Base-by-base conservation (phyloP, 2,888 invertebrate genomes). In the Thalpophila matura region DNA sequence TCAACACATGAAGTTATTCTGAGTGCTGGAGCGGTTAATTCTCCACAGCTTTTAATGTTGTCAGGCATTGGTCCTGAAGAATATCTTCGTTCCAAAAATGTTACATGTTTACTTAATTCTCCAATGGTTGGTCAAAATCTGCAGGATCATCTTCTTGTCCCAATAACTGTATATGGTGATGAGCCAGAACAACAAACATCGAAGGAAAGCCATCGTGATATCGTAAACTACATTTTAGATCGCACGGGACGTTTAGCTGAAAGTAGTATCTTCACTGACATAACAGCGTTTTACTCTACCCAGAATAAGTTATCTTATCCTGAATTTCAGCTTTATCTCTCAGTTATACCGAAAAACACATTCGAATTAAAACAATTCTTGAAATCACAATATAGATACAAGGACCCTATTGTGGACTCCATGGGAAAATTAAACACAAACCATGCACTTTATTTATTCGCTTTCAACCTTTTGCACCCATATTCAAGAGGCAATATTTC, bases 21-120 rank as follows among this genome's bases (percentile, higher is more conserved):
- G 1, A 89, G 90, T 1, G 91, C 89, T 1, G 94, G 93, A 1
- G 74, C 86, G 1, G 82, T 94, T 4, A 90, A 91, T 60, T 86
- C 93, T 0, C 90, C 94, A 1, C 89, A 89, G 67, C 79, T 93
- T 0, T 78, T 91, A 7, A 87, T 91, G 86, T 79, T 91, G 0
- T 95, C 91, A 1, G 95, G 94, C 1, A 78, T 95, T 1, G 95
- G 95, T 4, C 92, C 92, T 0, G 75, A 72, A 27, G 64, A 84
- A 1, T 85, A 91, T 27, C 68, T 94, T 2, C 38, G 47, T 4
- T 68, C 80, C 0, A 80, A 87, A 1, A 84, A 85, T 2, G 89
- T 94, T 10, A 46, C 79, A 0, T 79, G 89, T 0, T 58, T 91
- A 12, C 70, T 84, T 6, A 84, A 94, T 59, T 80, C 88, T 1